Percentiles rank a stretch among this genome's conserved stretches.
phyloP scores from a whole-genome alignment of 2,888 invertebrate species.

The Dicycla oo region DNA sequence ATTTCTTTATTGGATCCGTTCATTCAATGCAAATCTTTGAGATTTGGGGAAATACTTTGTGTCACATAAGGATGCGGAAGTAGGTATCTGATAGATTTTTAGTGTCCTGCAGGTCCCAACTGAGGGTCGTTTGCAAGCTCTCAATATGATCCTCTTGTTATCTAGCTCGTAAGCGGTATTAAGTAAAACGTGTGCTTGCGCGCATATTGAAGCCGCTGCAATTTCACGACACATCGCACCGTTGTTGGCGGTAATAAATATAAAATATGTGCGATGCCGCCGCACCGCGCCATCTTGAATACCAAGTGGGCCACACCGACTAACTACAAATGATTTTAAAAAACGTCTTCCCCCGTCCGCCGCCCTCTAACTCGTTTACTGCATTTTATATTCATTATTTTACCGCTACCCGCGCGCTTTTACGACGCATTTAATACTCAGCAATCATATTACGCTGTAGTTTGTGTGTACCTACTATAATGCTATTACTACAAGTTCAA shows the following conservation, averaged over 20 bases:
- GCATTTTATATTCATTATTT: slow-evolving; percentile 83
- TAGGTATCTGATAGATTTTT: background rate
- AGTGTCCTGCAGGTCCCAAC: background rate
- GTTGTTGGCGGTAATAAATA: slow-evolving; percentile 83
- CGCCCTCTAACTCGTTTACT: slow-evolving; percentile 77
- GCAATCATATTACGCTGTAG: slow-evolving; percentile 63
- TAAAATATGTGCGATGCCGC: slow-evolving; percentile 84
- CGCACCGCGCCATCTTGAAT: slow-evolving; percentile 75
- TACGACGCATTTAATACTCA: slow-evolving; percentile 74
- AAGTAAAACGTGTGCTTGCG: slow-evolving; percentile 69
- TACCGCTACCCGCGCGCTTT: slow-evolving; percentile 69
- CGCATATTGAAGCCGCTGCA: slow-evolving; percentile 79
- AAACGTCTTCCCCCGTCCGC: slow-evolving; percentile 66
- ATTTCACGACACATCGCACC: slow-evolving; percentile 80
- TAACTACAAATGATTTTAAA: slow-evolving; percentile 84
- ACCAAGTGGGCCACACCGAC: slow-evolving; percentile 78
- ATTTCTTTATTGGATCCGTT: slow-evolving; percentile 6
- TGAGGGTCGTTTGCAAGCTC: slow-evolving; percentile 2
- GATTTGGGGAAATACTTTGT: background rate
- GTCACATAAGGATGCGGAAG: background rate
- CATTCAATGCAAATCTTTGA: slow-evolving; percentile 11
- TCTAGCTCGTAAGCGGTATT: slow-evolving; percentile 63
- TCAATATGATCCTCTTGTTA: slow-evolving; percentile 65
- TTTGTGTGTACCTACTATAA: slow-evolving; percentile 56
- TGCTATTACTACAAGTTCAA: slow-evolving; percentile 63